These are phyloP conservation scores for Corbicula japonica DNA, from an alignment of 2,888 invertebrate genomes.

Conservation along the genomic window DNA sequence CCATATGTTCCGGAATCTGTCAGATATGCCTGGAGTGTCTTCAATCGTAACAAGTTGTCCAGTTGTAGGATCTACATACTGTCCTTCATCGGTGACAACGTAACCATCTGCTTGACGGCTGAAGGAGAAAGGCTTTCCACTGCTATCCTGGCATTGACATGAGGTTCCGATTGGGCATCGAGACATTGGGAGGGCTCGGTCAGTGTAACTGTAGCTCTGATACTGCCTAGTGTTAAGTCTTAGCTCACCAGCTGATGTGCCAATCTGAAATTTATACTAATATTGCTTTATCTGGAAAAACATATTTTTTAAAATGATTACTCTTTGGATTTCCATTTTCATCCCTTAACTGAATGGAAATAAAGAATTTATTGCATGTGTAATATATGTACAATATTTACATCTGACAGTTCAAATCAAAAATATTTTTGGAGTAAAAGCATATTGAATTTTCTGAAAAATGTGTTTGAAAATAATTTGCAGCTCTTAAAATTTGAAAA, in stretches of 20 bases:
- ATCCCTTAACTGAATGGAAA: too few species aligned
- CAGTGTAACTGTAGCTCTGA: constrained; percentile 70
- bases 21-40: constrained; percentile 61
- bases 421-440: too few species aligned
- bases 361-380: too few species aligned
- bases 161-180: constrained; percentile 75
- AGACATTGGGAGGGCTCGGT: constrained; percentile 72
- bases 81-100: constrained; percentile 73
- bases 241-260: constrained; percentile 73
- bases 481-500: too few species aligned
- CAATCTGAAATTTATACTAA: constrained; percentile 77
- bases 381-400: too few species aligned
- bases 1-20: constrained; percentile 85
- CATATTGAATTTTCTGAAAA: too few species aligned
- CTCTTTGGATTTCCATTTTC: too few species aligned
- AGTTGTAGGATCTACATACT: constrained; percentile 77
- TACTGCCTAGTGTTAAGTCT: constrained; percentile 65
- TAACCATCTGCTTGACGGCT: constrained; percentile 60
- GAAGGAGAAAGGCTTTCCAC: constrained; percentile 48
- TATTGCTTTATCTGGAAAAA: too few species aligned
- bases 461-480: too few species aligned
- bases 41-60: constrained; percentile 72
- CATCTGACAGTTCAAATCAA: too few species aligned
- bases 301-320: too few species aligned
- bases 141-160: constrained; percentile 72